Evolutionary conservation across 2,113 vertebrate species (phyloP), one percentile per base, ranked within the genome.

Genomic region (Nesoenas mayeri): DNA sequence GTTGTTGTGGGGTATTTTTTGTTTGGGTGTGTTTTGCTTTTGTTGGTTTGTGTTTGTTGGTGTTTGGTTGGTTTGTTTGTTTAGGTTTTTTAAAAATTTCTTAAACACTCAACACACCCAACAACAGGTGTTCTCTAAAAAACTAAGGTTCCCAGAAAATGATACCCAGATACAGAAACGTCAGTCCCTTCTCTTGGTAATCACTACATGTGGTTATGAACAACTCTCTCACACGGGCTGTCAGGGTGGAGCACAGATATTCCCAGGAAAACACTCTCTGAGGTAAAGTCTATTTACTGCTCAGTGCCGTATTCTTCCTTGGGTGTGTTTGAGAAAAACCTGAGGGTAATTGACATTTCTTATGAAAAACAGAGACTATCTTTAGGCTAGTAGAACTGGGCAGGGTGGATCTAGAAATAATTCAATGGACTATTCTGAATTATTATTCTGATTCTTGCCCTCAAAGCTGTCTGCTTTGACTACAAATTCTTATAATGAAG

Each of bases 231-330:
- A 44, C 26, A 15, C 14, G 64, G 80, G 11, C 21, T 26, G 8
- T 11, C 5, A 7, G 70, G 62, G 77, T 75, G 80, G 91, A 89
- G 89, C 81, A 42, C 42, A 75, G 73, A 78, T 71, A 74, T 54
- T 89, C 83, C 14, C 42, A 88, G 67, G 56, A 93, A 90, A 84
- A 91, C 44, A 81, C 6, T 73, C n/a, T 31, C 73, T 95, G 89
- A 95, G 83, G 66, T 71, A 87, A 94, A 96, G 69, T 75, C 61
- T 78, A 11, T 91, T 79, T 92, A 78, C 73, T 72, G 38, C 53
- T 86, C 66, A 22, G 19, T 18, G 48, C 34, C 38, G 69, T 34
- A 28, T 65, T 84, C 83, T 91, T 95, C 61, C 57, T 84, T 89
- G 93, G 69, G 69, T 44, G 61, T 88, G 77, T 80, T 95, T 53